Evolutionary conservation across 2,888 invertebrate species (phyloP).

Genomic region (Latrodectus elegans): DNA sequence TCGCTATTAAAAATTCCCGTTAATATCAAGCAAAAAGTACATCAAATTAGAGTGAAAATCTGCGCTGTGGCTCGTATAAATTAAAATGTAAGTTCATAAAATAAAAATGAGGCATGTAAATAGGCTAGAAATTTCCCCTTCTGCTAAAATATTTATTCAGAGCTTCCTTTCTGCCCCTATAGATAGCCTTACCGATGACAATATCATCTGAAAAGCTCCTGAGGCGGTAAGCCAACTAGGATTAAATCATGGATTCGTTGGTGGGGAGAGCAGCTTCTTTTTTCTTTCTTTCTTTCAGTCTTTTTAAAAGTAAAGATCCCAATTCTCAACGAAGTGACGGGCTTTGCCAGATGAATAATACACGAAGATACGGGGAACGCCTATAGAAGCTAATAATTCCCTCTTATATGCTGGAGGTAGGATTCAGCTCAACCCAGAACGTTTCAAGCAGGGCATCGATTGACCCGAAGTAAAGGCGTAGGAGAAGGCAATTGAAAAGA

Average conservation of each 20-base stretch:
- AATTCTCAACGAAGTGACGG: conserved; percentile 17
- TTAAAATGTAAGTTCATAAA: no score
- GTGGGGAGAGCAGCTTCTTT: conserved; percentile 8
- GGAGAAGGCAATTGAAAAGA: conserved; percentile 34
- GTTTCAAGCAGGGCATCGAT: conserved; percentile 27
- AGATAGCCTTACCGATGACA: conserved; percentile 15
- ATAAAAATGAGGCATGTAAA: no score
- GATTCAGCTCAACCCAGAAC: no score
- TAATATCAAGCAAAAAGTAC: no score
- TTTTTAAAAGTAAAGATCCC: conserved; percentile 37
- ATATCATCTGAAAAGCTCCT: conserved; percentile 13
- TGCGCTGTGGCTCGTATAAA: no score
- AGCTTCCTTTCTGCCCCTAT: neutral
- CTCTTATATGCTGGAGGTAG: conserved; percentile 8
- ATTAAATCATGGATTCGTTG: conserved; percentile 48
- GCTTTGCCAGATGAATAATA: conserved; percentile 47
- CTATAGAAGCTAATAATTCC: conserved; percentile 21
- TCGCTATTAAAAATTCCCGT: no score
- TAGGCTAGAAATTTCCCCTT: neutral
- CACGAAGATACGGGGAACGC: conserved; percentile 27
- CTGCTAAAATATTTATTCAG: conserved; percentile 33
- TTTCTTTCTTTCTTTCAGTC: conserved; percentile 16
- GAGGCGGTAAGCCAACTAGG: conserved; percentile 38
- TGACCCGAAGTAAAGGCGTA: conserved; percentile 8
- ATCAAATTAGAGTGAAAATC: no score